A percentile compares a stretch with the other conserved stretches of the same genome.
These are phyloP conservation scores for Eumaeus atala DNA, from an alignment of 1,140 invertebrate genomes.

Conservation along the genomic window DNA sequence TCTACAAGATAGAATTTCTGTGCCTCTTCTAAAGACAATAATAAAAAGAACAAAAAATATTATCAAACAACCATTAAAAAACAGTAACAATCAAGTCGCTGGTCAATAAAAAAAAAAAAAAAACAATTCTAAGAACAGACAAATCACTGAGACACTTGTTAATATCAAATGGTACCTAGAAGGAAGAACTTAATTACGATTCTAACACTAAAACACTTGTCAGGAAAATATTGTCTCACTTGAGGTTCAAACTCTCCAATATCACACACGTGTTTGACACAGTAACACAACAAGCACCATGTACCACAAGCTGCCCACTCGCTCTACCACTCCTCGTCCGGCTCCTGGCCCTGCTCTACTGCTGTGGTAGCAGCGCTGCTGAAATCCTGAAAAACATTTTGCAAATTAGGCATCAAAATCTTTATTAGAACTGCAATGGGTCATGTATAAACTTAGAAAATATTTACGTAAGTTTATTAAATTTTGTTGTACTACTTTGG, in stretches of 20 bases:
- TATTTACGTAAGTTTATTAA: too few relatives aligned
- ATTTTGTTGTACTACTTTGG: too few relatives aligned
- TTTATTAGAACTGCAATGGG: too few relatives aligned
- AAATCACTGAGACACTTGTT: neutral
- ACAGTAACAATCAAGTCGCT: too few relatives aligned
- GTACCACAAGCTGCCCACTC: slow-evolving; percentile 10
- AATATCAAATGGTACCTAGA: neutral
- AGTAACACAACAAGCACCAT: slow-evolving; percentile 14
- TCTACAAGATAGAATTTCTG: too few relatives aligned
- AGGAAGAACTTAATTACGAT: neutral
- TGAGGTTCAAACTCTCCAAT: slow-evolving; percentile 1
- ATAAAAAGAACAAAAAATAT: too few relatives aligned
- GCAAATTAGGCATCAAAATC: too few relatives aligned
- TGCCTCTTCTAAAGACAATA: too few relatives aligned
- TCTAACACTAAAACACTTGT: slow-evolving; percentile 6
- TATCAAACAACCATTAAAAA: too few relatives aligned
- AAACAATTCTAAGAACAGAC: too few relatives aligned
- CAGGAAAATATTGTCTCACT: neutral
- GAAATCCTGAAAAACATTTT: slow-evolving; percentile 41
- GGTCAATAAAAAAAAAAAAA: too few relatives aligned
- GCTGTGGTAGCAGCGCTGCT: slow-evolving; percentile 31
- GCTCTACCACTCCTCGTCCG: slow-evolving; percentile 60
- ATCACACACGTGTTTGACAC: neutral
- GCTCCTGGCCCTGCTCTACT: slow-evolving; percentile 44
- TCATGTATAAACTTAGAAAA: too few relatives aligned